A percentile compares a stretch with the other conserved stretches of the same genome.
phyloP scores from a whole-genome alignment of 2,888 invertebrate genomes.

The Cyclophora albipunctata region DNA sequence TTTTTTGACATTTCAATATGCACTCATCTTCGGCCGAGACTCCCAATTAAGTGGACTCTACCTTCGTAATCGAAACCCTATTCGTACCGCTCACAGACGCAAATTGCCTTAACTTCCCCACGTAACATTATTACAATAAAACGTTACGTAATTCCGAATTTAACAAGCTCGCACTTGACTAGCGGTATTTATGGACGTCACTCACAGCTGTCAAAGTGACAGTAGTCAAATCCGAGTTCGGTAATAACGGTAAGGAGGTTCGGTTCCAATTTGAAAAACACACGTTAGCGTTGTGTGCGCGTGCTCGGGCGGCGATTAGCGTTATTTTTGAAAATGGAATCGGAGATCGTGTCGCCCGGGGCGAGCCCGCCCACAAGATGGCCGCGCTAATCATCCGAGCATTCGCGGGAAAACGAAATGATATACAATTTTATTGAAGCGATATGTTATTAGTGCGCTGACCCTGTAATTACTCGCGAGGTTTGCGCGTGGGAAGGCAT shows the following conservation, averaged over 20 bases:
- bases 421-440: constrained; percentile 74
- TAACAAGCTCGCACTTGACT: constrained; percentile 66
- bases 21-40: constrained; percentile 51
- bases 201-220: constrained; percentile 72
- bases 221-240: constrained; percentile 68
- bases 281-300: constrained; percentile 64
- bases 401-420: constrained; percentile 69
- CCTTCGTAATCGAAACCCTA: constrained; percentile 12
- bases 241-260: constrained; percentile 62
- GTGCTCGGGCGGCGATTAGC: constrained; percentile 72
- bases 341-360: constrained; percentile 72
- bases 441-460: constrained; percentile 70
- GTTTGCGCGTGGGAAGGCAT: constrained; percentile 71
- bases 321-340: constrained; percentile 73
- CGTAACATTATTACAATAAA: constrained; percentile 36
- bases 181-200: constrained; percentile 68
- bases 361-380: constrained; percentile 71
- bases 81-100: constrained; percentile 16
- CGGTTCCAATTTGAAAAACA: constrained; percentile 68
- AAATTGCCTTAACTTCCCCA: constrained; percentile 23
- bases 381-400: constrained; percentile 69
- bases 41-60: constrained; percentile 15
- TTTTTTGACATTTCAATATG: constrained; percentile 71
- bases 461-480: constrained; percentile 68
- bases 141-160: constrained; percentile 47